Base-by-base conservation (phyloP, 2,797 vertebrate species). In the Pagetopsis macropterus region DNA sequence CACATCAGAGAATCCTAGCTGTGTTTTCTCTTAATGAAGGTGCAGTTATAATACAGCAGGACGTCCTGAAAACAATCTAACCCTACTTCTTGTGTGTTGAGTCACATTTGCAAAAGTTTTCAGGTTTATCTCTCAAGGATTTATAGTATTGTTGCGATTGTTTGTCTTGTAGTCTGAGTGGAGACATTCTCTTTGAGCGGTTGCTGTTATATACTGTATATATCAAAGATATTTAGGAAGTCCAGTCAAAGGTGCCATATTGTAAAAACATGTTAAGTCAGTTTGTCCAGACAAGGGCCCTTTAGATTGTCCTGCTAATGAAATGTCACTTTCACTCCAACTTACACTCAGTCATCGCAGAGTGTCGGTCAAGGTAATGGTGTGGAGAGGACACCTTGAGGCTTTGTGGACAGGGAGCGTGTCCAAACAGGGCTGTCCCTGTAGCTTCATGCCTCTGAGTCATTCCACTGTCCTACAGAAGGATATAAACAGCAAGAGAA, bases 351-450 rank as follows among this genome's bases (percentile, higher is more conserved):
- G 75, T 91, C 87, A 84, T 45, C 52, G 63, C 63, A 44, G 56
- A 82, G 66, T 78, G 81, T 82, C 58, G 6, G 64, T 74, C 70
- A 62, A 84, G 86, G 84, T 87, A 89, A 89, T 89, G 86, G 76
- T 71, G 84, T 88, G 76, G 71, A 85, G 89, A 89, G 88, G 89
- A 90, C 88, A 92, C 90, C 91, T 92, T 90, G 82, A 72, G 68
- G 84, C 73, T 67, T 61, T 78, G 87, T n/a, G 27, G 76, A 85
- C 85, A 80, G 78, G 55, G 71, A 75, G 62, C 3, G 44, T 51
- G 66, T 87, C 76, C 78, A 65, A 52, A 63, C 72, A 40, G 52
- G 67, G 49, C 50, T 58, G 74, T 82, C 82, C 58, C 77, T 71
- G 54, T 73, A 66, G 64, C 62, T 75, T 67, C 7, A 5, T 56